Conservation (phyloP, 2,888 invertebrate genomes). For the Cheilosia vulpina region DNA sequence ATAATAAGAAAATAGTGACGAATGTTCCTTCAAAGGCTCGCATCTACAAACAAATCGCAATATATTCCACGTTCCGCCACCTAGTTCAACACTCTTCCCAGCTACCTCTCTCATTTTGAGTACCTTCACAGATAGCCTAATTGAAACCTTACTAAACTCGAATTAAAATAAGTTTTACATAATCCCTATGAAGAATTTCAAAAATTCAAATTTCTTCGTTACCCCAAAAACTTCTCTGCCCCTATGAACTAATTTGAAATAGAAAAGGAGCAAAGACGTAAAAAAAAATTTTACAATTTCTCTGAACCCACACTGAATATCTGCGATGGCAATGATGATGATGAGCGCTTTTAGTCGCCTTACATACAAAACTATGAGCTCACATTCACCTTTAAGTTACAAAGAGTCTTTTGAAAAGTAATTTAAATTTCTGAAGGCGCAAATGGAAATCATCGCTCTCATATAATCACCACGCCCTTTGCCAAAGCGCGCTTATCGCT, state of each 20-base stretch:
- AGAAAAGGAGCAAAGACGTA: constrained; percentile 9
- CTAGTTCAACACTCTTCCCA: no score
- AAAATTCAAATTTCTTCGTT: constrained; percentile 30
- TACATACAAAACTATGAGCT: constrained; percentile 26
- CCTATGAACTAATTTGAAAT: constrained; percentile 49
- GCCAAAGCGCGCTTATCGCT: constrained; percentile 51
- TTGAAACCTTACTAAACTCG: neutral
- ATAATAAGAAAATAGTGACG: no score
- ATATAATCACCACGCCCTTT: constrained; percentile 39
- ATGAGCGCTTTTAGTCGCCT: constrained; percentile 41
- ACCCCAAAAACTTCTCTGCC: constrained; percentile 16
- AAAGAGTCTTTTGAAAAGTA: constrained; percentile 56
- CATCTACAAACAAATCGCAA: neutral
- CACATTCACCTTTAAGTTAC: constrained; percentile 36
- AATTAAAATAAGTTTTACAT: neutral
- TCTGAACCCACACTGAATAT: neutral
- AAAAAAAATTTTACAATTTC: constrained; percentile 61
- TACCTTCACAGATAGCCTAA: neutral
- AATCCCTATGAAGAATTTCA: neutral
- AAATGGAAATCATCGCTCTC: constrained; percentile 69
- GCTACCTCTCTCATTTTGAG: no score
- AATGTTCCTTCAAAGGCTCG: no score
- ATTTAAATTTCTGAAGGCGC: constrained; percentile 64
- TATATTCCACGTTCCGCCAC: no score
- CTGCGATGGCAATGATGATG: constrained; percentile 22